Evolutionary conservation across 2,888 invertebrate species (phyloP).

Genomic region (Tenthredo mesomela): DNA sequence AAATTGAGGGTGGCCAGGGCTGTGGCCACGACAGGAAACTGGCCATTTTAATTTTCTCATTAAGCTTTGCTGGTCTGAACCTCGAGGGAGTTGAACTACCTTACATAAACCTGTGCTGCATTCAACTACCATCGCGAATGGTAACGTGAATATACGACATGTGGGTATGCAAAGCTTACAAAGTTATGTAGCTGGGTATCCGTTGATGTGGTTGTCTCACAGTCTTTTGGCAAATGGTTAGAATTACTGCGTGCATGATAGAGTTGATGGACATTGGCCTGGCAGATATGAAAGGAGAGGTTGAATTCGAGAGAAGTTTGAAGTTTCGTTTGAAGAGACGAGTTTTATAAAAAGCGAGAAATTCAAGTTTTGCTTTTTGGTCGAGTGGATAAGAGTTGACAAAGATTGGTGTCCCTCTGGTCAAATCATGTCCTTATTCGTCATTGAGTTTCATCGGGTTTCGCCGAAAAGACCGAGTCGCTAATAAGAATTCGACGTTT

Average conservation of each 20-base stretch:
- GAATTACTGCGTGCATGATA: neutral
- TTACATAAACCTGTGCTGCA: slow-evolving; percentile 3
- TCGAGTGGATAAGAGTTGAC: slow-evolving; percentile 14
- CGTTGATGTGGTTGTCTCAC: neutral
- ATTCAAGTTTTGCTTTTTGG: slow-evolving; percentile 13
- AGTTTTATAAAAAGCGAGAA: slow-evolving; percentile 6
- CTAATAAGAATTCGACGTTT: slow-evolving; percentile 62
- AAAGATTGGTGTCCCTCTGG: slow-evolving; percentile 48
- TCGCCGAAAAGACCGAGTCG: slow-evolving; percentile 50
- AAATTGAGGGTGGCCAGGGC: slow-evolving; percentile 37
- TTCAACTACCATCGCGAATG: slow-evolving; percentile 31
- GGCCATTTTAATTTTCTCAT: slow-evolving; percentile 63
- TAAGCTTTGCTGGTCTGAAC: slow-evolving; percentile 56
- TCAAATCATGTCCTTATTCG: slow-evolving; percentile 52
- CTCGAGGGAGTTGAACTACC: slow-evolving; percentile 31
- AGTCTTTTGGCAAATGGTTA: slow-evolving; percentile 18
- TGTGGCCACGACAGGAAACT: slow-evolving; percentile 47
- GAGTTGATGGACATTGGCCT: neutral
- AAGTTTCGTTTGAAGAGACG: neutral
- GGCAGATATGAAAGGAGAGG: neutral
- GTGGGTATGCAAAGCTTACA: neutral
- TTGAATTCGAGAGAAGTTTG: neutral
- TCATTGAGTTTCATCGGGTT: slow-evolving; percentile 44
- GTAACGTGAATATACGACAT: slow-evolving; percentile 2
- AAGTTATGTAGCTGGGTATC: neutral